Evolutionary conservation across 1,140 invertebrate species (phyloP).

Genomic region (Brachionus plicatilis): DNA sequence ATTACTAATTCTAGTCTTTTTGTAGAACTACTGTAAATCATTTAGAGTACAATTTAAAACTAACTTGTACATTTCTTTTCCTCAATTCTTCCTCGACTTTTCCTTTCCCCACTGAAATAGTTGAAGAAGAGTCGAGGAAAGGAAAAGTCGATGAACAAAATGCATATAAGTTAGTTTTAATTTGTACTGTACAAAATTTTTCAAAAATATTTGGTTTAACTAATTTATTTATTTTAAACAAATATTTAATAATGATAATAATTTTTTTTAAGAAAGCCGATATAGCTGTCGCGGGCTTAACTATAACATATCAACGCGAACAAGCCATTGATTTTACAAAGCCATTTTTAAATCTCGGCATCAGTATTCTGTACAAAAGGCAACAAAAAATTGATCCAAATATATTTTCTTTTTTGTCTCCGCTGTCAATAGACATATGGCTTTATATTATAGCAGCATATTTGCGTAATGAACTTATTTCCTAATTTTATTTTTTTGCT

Average conservation of each 20-base stretch:
- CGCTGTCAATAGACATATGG: constrained; percentile 54
- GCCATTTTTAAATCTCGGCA: constrained; percentile 81
- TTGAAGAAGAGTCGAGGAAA: too few species aligned
- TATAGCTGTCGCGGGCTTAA: constrained; percentile 83
- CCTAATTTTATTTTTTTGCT: background rate
- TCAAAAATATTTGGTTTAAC: too few species aligned
- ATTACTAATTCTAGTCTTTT: too few species aligned
- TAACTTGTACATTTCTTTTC: too few species aligned
- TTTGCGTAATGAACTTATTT: constrained; percentile 43
- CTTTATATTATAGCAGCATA: constrained; percentile 56
- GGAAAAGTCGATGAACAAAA: too few species aligned
- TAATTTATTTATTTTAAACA: background rate
- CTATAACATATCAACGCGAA: constrained; percentile 83
- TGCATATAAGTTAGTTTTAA: too few species aligned
- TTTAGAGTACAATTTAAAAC: too few species aligned
- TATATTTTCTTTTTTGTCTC: constrained; percentile 35
- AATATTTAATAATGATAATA: background rate
- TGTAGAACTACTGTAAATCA: too few species aligned
- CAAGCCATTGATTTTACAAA: constrained; percentile 90
- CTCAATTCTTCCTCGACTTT: too few species aligned
- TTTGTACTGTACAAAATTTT: too few species aligned
- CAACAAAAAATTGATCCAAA: constrained; percentile 62
- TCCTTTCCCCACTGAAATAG: too few species aligned
- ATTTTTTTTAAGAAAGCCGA: constrained; percentile 72
- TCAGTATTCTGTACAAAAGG: constrained; percentile 60